A percentile compares a stretch with the other conserved stretches of the same genome.
Evolutionary conservation across 2,888 invertebrate species (phyloP).

Genomic region (Spisula subtruncata): DNA sequence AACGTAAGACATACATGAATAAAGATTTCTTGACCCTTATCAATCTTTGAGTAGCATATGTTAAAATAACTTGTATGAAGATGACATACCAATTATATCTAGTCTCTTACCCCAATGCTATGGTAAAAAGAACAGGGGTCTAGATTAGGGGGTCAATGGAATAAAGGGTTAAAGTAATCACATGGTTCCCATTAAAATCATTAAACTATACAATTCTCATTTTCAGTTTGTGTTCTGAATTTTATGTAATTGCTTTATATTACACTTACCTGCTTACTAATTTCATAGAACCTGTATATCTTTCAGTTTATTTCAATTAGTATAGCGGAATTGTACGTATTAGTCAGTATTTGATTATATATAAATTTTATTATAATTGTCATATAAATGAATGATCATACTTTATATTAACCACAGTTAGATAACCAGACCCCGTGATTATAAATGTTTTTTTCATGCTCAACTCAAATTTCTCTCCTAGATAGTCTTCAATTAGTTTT

Average conservation of each 20-base stretch:
- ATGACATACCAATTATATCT: too few relatives aligned
- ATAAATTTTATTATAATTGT: constrained; percentile 3
- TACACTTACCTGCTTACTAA: constrained; percentile 5
- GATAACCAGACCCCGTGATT: not conserved
- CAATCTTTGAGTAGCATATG: too few relatives aligned
- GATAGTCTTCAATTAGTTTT: too few relatives aligned
- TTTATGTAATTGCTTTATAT: constrained; percentile 16
- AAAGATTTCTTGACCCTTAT: too few relatives aligned
- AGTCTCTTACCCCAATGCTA: too few relatives aligned
- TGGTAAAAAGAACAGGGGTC: too few relatives aligned
- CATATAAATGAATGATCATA: constrained; percentile 18
- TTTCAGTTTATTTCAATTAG: not conserved
- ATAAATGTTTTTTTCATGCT: too few relatives aligned
- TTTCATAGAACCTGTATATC: constrained; percentile 18
- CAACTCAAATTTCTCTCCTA: too few relatives aligned
- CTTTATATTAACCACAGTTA: not conserved
- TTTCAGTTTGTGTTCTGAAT: constrained; percentile 15
- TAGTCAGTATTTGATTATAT: constrained; percentile 18
- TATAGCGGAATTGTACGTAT: constrained; percentile 8
- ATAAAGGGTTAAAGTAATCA: not conserved
- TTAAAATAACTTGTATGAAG: too few relatives aligned
- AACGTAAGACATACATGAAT: too few relatives aligned
- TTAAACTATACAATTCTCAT: not conserved
- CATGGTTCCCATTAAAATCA: not conserved
- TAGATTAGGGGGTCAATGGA: too few relatives aligned